These are phyloP conservation scores for Ephydatia muelleri DNA, from an alignment of 37 sponge, comb jelly and placozoan genomes.

Conservation along the genomic window DNA sequence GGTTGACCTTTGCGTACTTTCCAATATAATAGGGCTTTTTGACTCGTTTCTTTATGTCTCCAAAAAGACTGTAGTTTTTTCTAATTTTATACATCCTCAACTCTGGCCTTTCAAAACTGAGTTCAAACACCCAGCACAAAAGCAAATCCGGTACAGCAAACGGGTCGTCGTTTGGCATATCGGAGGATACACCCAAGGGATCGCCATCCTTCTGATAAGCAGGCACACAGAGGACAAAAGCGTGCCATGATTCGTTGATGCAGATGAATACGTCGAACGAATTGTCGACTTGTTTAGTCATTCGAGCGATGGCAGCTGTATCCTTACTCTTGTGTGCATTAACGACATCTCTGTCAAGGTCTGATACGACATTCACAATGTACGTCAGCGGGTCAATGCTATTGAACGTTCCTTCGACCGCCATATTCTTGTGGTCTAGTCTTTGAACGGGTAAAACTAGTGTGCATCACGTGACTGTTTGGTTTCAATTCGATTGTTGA, in stretches of 20 bases:
- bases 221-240: slow-evolving; percentile 58
- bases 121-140: slow-evolving; percentile 56
- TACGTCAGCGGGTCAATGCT: slow-evolving; percentile 51
- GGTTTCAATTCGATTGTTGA: too few relatives aligned
- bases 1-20: slow-evolving; percentile 11
- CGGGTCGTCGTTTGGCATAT: slow-evolving; percentile 17
- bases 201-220: not conserved
- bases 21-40: slow-evolving; percentile 50
- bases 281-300: slow-evolving; percentile 1
- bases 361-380: slow-evolving; percentile 42
- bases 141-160: slow-evolving; percentile 19
- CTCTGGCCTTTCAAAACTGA: slow-evolving; percentile 34
- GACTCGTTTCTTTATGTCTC: slow-evolving; percentile 28
- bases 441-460: too few relatives aligned
- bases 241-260: slow-evolving; percentile 46
- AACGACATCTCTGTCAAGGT: slow-evolving; percentile 33
- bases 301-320: not conserved
- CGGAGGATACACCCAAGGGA: not conserved
- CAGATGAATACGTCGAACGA: slow-evolving; percentile 57
- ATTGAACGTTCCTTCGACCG: too few relatives aligned
- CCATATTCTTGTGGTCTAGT: too few relatives aligned
- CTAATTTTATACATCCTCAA: slow-evolving; percentile 48
- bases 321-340: slow-evolving; percentile 41
- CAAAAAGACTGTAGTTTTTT: slow-evolving; percentile 39
- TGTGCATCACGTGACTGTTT: too few relatives aligned